These are phyloP conservation scores for Pandemis corylana DNA, from an alignment of 2,888 invertebrate genomes.

Conservation along the genomic window DNA sequence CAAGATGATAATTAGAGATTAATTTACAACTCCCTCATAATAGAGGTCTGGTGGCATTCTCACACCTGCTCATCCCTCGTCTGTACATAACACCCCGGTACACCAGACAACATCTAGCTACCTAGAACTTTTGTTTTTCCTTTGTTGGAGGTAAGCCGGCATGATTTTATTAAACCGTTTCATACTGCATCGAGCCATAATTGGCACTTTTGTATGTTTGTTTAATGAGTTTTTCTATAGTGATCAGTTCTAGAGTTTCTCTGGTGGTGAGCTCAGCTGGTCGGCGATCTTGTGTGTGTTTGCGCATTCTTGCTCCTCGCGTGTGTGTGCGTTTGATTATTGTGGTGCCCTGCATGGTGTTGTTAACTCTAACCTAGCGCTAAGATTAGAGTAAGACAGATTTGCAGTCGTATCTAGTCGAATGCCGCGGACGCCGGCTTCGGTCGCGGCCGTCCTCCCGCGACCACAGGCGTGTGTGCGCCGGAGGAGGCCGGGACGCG, in stretches of 20 bases:
- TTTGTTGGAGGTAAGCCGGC: conserved; percentile 37
- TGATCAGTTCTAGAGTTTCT: conserved; percentile 36
- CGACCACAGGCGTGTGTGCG: conserved; percentile 65
- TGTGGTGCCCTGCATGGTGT: conserved; percentile 67
- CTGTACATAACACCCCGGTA: not conserved
- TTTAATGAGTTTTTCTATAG: conserved; percentile 42
- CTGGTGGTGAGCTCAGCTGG: conserved; percentile 76
- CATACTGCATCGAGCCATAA: conserved; percentile 20
- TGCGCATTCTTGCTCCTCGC: conserved; percentile 69
- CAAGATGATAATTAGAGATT: not conserved
- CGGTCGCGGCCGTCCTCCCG: conserved; percentile 56
- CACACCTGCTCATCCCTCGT: not conserved
- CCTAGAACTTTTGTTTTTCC: conserved; percentile 11
- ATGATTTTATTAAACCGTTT: conserved; percentile 21
- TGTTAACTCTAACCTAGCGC: conserved; percentile 48
- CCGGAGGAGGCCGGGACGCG: conserved; percentile 56
- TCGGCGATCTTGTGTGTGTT: conserved; percentile 83
- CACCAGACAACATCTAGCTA: conserved; percentile 36
- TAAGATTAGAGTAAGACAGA: conserved; percentile 35
- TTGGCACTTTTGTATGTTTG: conserved; percentile 18
- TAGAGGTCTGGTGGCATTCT: conserved; percentile 22
- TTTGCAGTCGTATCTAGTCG: conserved; percentile 26
- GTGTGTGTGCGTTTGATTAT: conserved; percentile 69
- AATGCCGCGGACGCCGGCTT: conserved; percentile 51
- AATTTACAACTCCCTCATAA: not conserved